Base-by-base conservation (phyloP, 2,888 invertebrate genomes). In the Ophioninae sp. region DNA sequence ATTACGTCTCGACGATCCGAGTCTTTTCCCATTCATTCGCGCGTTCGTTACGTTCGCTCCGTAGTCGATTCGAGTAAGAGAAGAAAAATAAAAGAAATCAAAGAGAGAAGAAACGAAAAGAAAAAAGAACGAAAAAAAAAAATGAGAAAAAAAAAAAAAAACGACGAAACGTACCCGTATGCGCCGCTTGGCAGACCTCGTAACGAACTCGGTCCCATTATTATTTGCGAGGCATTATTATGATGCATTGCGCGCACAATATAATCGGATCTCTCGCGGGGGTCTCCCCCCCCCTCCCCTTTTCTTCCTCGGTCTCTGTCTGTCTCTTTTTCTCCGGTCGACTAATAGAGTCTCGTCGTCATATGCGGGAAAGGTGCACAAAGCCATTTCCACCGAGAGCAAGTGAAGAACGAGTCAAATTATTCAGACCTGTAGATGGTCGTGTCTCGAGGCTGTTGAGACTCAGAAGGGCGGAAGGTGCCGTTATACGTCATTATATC, bases 201-300 rank as follows among this genome's bases (percentile, higher is more conserved):
- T 79, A 84, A 78, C 78, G 83, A 81, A 78, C 74, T 75, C 75
- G 64, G 74, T 74, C 69, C 78, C 78, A 84, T 81, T 84, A 84
- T 81, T 75, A 72, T 67, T 39, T 65, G 44, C 44, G 44, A 44
- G 44, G 44, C 44, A 44, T 44, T 44, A 64, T 69, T 72, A 72
- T 44, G 62, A 41, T 59, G 37, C 59, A 57, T 67, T 64, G 78
- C 17, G 78, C 21, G 13, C 44, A 84, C 78, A 78, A 84, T 80
- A 69, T 69, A 65, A 41, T 75, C 75, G 65, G 50, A 74, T 79
- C 79, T 79, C 83, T 74, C 74, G 44, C 44, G 81, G 83, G 83
- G 81, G 78, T 83, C 81, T 77, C 59, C 20, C 72, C 30, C 56
- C 41, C 30, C 65, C 41, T 56, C 64, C 20, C 44, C 3, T 13